Base-by-base conservation (phyloP, 53 echinoderm and acorn worm species). In the Crossaster papposus region DNA sequence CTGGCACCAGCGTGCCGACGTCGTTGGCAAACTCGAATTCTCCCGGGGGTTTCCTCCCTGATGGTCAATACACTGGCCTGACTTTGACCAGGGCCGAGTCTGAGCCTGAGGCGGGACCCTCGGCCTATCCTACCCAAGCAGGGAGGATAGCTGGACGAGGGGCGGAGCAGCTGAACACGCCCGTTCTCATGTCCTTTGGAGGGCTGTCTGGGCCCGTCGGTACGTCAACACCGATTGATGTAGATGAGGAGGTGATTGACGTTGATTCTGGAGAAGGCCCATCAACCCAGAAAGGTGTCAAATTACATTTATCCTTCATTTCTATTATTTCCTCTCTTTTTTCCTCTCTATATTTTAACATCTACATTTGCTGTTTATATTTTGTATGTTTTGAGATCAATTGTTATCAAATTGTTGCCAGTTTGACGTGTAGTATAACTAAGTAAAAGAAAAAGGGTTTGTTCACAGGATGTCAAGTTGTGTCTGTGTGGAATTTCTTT, bases 151-250 rank as follows among this genome's bases (percentile, higher is more conserved):
- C 22, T 3, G 72, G 28, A 29, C 70, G 30, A 37, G 72, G 64
- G 50, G 75, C 51, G 4, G 63, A 52, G 64, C 81, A 70, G 64
- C 34, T 37, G 23, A 89, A 51, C 29, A 96, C 95, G 17, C 93
- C 93, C 10, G 28, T 94, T 53, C 53, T 84, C 23, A 51, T 65
- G 14, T 95, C 96, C 20, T 95, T 93, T 79, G 82, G 90, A 14
- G 81, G 90, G 68, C 83, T 93, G 77, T 86, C 94, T 1, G 78
- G 81, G 14, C 97, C 97, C 22, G 85, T 95, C 0, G 86, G 95
- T 51, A 91, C 97, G 0, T 96, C 97, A 5, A 96, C 97, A 6
- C 97, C 97, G 0, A 91, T 92, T 28, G 95, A 96, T 62, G 91
- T 94, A n/a, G 55, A 83, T 77, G 84, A 84, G 30, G 84, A 72